Evolutionary conservation across 2,888 invertebrate species (phyloP).

Genomic region (Hymenopus coronatus): DNA sequence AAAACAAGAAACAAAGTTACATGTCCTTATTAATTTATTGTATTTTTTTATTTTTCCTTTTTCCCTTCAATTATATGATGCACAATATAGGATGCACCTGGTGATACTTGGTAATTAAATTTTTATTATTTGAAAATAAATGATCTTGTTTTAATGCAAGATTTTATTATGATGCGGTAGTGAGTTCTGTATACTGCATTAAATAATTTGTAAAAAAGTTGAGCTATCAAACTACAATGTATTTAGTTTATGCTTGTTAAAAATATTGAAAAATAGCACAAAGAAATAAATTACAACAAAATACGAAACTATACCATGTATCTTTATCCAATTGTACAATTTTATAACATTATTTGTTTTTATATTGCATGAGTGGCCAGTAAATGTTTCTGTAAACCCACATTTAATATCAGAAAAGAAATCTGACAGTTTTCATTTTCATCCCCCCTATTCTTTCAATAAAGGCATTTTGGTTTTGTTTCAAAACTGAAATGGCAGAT

Average conservation of each 20-base stretch:
- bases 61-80: background rate
- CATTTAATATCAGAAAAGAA: background rate
- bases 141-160: background rate
- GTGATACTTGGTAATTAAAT: background rate
- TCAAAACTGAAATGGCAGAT: constrained; percentile 25
- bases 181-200: background rate
- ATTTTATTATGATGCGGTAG: background rate
- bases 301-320: background rate
- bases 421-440: constrained; percentile 6
- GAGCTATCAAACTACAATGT: background rate
- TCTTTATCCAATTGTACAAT: background rate
- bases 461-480: constrained; percentile 33
- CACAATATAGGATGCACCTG: background rate
- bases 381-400: background rate
- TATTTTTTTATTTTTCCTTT: background rate
- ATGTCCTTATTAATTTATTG: background rate
- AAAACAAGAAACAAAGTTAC: background rate
- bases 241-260: background rate
- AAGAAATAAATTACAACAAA: background rate
- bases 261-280: background rate
- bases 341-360: background rate
- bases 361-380: background rate
- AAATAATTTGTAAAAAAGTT: background rate
- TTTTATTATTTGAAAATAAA: background rate
- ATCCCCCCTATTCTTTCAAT: constrained; percentile 23